These are phyloP conservation scores for Cirrhinus molitorella DNA, from an alignment of 2,797 vertebrate species.

Conservation along the genomic window DNA sequence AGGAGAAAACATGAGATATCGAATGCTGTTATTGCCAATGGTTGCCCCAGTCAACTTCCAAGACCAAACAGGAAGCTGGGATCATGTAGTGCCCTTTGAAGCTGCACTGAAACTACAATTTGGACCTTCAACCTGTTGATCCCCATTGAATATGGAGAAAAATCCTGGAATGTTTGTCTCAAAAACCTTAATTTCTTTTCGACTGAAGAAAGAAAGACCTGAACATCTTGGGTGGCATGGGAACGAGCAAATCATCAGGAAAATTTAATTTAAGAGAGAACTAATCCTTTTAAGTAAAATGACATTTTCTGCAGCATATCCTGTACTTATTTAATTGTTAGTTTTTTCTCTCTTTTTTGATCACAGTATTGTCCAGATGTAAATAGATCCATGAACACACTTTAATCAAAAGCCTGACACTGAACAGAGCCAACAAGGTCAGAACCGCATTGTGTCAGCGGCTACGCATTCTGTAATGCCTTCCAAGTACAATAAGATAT, in stretches of 20 bases:
- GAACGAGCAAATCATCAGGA: no score
- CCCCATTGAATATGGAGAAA: no score
- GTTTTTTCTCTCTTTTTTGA: not conserved
- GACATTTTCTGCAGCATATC: not conserved
- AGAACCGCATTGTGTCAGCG: not conserved
- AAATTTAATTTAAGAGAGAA: no score
- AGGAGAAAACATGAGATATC: not conserved
- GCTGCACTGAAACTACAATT: not conserved
- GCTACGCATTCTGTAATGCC: not conserved
- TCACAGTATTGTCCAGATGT: not conserved
- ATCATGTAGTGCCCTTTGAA: no score
- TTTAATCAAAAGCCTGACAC: not conserved
- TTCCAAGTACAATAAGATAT: slow-evolving; percentile 10
- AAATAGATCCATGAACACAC: not conserved
- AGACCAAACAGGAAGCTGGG: slow-evolving; percentile 11
- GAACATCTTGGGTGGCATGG: no score
- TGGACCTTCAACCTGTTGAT: no score
- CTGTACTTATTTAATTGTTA: no score
- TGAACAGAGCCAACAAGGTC: slow-evolving; percentile 9
- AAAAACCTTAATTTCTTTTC: no score
- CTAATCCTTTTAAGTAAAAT: not conserved
- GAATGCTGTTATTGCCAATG: not conserved
- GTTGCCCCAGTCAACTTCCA: not conserved
- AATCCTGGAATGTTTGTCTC: no score
- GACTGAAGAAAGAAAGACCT: no score